phyloP scores from a whole-genome alignment of 2,113 vertebrate genomes.

The Drymodes brunneopygia region DNA sequence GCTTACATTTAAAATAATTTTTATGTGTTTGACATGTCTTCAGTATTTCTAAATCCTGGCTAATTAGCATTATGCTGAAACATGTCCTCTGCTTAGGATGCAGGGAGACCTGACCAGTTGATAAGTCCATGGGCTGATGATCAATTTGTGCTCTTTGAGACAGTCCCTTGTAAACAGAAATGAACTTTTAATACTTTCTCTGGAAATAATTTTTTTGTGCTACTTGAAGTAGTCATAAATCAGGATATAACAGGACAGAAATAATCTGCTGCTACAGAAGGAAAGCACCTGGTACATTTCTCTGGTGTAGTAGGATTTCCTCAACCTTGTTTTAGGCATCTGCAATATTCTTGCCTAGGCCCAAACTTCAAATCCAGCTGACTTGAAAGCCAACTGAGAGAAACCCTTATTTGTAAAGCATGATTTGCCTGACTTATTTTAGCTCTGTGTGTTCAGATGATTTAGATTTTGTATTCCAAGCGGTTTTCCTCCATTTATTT shows the following conservation, averaged over 20 bases:
- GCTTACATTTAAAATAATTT: neutral
- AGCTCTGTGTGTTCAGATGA: neutral
- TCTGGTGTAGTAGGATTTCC: neutral
- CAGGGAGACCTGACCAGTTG: neutral
- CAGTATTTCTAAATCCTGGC: neutral
- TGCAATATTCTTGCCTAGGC: neutral
- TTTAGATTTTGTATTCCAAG: neutral
- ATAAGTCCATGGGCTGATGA: neutral
- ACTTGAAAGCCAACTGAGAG: neutral
- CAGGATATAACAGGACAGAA: neutral
- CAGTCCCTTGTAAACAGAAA: neutral
- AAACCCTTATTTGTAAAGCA: neutral
- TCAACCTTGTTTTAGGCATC: neutral
- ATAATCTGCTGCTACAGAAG: neutral
- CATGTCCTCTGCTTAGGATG: neutral
- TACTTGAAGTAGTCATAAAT: neutral
- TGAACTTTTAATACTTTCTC: neutral
- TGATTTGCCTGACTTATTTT: neutral
- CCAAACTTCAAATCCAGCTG: neutral
- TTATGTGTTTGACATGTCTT: neutral
- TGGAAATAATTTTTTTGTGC: neutral
- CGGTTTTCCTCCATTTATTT: neutral
- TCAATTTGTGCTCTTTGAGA: neutral
- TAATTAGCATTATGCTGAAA: neutral
- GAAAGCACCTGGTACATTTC: neutral